These are phyloP conservation scores for Notospermus geniculatus DNA, from an alignment of 1,140 invertebrate genomes.

Conservation along the genomic window DNA sequence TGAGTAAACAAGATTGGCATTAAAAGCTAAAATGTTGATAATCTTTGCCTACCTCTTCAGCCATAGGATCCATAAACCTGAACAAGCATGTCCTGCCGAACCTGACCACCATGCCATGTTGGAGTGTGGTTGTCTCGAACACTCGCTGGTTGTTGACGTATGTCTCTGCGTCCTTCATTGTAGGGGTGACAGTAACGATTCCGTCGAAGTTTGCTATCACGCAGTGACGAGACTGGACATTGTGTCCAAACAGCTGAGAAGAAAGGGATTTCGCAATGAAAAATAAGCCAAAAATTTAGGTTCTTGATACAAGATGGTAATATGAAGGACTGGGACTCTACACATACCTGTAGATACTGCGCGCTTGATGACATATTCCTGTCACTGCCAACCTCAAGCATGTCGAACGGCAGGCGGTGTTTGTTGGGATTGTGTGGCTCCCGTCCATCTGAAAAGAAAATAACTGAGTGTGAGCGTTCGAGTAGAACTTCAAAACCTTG, in stretches of 20 bases:
- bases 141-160: slow-evolving; percentile 91
- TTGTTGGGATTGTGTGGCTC: slow-evolving; percentile 62
- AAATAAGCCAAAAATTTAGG: no score
- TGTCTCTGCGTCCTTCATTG: slow-evolving; percentile 83
- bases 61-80: slow-evolving; percentile 86
- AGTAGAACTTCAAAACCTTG: no score
- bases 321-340: slow-evolving; percentile 24
- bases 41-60: slow-evolving; percentile 75
- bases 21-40: no score
- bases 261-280: no score
- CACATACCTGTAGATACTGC: slow-evolving; percentile 42
- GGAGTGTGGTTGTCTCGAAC: slow-evolving; percentile 86
- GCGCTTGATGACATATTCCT: slow-evolving; percentile 55
- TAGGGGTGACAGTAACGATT: slow-evolving; percentile 88
- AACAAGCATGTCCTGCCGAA: slow-evolving; percentile 84
- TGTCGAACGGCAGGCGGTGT: slow-evolving; percentile 67
- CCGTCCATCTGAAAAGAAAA: slow-evolving; percentile 60
- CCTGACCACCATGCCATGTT: slow-evolving; percentile 59
- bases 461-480: no score
- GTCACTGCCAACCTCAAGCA: slow-evolving; percentile 73
- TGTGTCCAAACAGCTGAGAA: slow-evolving; percentile 45
- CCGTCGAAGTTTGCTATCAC: slow-evolving; percentile 87
- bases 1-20: no score
- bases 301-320: no score
- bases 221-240: slow-evolving; percentile 86